Evolutionary conservation across 2,888 invertebrate species (phyloP).

Genomic region (Sinodicranocentrus sp.): DNA sequence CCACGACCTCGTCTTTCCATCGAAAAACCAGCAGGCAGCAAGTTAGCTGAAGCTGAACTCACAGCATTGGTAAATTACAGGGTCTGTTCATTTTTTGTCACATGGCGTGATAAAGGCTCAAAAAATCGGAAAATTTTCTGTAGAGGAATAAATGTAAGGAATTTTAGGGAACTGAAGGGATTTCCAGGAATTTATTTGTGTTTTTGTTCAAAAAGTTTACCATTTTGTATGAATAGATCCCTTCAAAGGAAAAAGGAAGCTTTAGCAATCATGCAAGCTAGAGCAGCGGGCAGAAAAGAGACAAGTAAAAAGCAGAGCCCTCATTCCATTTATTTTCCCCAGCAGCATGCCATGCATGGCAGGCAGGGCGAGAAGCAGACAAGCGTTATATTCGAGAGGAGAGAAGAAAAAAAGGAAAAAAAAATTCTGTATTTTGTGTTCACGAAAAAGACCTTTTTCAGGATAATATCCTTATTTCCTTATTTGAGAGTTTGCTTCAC

Average conservation of each 20-base stretch:
- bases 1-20: conserved; percentile 45
- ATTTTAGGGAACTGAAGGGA: no score
- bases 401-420: no score
- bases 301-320: conserved; percentile 29
- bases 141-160: not conserved
- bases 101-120: not conserved
- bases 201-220: conserved; percentile 4
- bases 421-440: no score
- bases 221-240: not conserved
- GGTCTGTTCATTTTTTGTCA: conserved; percentile 15
- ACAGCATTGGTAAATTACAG: not conserved
- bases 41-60: conserved; percentile 1
- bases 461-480: conserved; percentile 55
- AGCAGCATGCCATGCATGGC: conserved; percentile 4
- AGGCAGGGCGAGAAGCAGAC: no score
- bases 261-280: not conserved
- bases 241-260: not conserved
- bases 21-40: conserved; percentile 47
- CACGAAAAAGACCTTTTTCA: conserved; percentile 25
- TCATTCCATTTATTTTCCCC: conserved; percentile 58
- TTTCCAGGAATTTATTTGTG: no score
- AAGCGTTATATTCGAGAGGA: no score
- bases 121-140: not conserved
- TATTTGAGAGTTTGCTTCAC: conserved; percentile 51
- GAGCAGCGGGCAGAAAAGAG: not conserved